Evolutionary conservation across 2,888 invertebrate species (phyloP).

Genomic region (Stramonita haemastoma): DNA sequence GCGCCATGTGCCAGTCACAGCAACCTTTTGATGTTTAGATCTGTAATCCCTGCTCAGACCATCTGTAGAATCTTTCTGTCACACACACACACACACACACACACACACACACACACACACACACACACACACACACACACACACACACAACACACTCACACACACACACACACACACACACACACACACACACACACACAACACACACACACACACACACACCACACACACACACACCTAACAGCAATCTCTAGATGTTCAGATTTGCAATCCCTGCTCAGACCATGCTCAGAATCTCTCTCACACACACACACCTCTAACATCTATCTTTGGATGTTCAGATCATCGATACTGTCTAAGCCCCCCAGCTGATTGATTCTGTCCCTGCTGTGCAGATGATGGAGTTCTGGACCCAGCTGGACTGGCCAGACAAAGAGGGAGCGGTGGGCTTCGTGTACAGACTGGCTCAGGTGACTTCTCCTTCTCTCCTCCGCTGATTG

Average conservation of each 20-base stretch:
- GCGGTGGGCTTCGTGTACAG: constrained; percentile 94
- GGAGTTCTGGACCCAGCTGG: constrained; percentile 94
- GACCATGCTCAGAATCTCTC: neutral
- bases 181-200: neutral
- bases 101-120: neutral
- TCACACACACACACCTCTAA: neutral
- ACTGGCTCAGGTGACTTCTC: constrained; percentile 86
- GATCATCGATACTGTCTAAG: too few relatives aligned
- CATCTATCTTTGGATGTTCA: neutral
- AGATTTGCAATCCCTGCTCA: too few relatives aligned
- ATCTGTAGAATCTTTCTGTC: neutral
- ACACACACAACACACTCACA: too few relatives aligned
- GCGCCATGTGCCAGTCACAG: too few relatives aligned
- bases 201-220: neutral
- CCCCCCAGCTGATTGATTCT: too few relatives aligned
- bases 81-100: neutral
- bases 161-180: neutral
- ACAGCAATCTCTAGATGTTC: too few relatives aligned
- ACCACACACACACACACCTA: too few relatives aligned
- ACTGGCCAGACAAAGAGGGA: constrained; percentile 93
- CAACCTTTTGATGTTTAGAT: too few relatives aligned
- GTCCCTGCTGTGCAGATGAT: constrained; percentile 84
- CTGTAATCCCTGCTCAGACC: too few relatives aligned
- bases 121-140: neutral
- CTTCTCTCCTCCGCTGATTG: too few relatives aligned